These are phyloP conservation scores for Chrysolina oricalcia DNA, from an alignment of 2,888 invertebrate genomes.

Conservation along the genomic window DNA sequence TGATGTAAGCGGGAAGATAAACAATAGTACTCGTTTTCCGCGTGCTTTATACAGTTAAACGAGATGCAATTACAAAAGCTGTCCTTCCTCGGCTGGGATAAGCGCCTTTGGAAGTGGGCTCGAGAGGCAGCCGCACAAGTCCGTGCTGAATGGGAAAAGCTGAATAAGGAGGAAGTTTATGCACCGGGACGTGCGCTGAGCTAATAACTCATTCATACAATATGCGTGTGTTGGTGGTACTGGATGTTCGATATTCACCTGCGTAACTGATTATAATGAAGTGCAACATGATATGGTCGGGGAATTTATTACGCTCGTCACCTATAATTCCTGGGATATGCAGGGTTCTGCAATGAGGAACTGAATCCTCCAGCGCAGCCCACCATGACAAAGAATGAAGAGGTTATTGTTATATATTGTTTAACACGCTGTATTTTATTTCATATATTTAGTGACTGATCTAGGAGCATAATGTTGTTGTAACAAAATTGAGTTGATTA, in stretches of 20 bases:
- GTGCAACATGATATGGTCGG: conserved; percentile 12
- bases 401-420: no score
- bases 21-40: conserved; percentile 63
- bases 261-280: conserved; percentile 23
- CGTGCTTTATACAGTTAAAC: conserved; percentile 43
- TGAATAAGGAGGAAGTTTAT: conserved; percentile 16
- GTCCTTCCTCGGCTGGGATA: conserved; percentile 5
- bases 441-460: no score
- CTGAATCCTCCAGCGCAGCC: not conserved
- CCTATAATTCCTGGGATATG: conserved; percentile 1
- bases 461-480: no score
- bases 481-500: no score
- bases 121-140: conserved; percentile 10
- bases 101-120: conserved; percentile 5
- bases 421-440: no score
- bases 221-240: conserved; percentile 25
- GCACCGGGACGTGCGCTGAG: conserved; percentile 18
- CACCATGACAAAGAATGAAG: no score
- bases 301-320: conserved; percentile 24
- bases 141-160: conserved; percentile 7
- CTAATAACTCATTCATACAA: conserved; percentile 19
- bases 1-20: conserved; percentile 63
- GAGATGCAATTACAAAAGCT: conserved; percentile 26
- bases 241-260: conserved; percentile 22
- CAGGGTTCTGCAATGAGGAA: not conserved